Evolutionary conservation across 2,888 invertebrate species (phyloP), one percentile per base, ranked within the genome.

Genomic region (Gnatocerus cornutus): DNA sequence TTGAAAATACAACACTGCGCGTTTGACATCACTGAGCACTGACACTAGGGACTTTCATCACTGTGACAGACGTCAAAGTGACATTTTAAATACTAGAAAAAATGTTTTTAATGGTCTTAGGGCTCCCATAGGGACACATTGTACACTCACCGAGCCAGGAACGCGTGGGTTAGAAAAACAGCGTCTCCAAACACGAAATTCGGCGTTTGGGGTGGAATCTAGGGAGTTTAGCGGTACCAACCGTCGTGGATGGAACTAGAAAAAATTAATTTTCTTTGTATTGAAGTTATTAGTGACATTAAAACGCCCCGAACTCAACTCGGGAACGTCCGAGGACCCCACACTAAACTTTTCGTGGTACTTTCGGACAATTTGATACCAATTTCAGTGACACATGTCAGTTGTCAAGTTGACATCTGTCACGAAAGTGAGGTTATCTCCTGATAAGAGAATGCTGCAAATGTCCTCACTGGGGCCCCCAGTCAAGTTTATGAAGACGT

Each of bases 1-100:
- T 37, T 37, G n/a, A 53, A 55, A 55, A 55, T n/a, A n/a, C 33
- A 55, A 37, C 55, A 55, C 7, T 33, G 10, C 55, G 10, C 37
- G 33, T 55, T 41, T 56, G 56, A 56, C 56, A 43, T 27, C 3
- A n/a, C 9, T 33, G 3, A 4, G 6, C 21, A 21, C 21, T 33
- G 33, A 33, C 33, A 10, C 48, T 21, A 16, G 21, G 10, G 16
- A 46, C 21, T 46, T 46, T 46, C 5, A 16, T 7, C 46, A 16
- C 3, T 8, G 6, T 8, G 14, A 1, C 6, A 41, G n/a, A 12
- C 10, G 41, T 41, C 41, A 41, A 33, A 33, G 7, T 33, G n/a
- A n/a, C 33, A 33, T 33, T 33, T 33, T 9, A 33, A 33, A 9
- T 6, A 33, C 9, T 5, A 33, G 33, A 33, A n/a, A 33, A 33